Percentiles rank a stretch among this genome's conserved stretches.
phyloP scores from a whole-genome alignment of 2,888 invertebrate genomes.

The Anorthoa munda region DNA sequence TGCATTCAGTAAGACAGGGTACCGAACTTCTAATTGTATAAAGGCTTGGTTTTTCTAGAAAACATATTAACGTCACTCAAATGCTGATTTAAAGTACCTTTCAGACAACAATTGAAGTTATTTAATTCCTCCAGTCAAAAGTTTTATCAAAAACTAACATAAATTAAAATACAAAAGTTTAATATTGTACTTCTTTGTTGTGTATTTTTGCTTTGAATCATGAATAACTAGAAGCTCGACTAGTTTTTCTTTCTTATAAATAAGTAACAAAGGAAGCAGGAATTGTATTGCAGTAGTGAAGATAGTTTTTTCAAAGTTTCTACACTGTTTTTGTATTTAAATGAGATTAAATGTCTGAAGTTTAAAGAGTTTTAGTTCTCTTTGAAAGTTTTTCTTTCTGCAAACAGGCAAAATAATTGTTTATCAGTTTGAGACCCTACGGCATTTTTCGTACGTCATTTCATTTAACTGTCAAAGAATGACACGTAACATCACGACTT shows the following conservation, averaged over 20 bases:
- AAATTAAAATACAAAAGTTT: not conserved
- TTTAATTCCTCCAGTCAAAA: not conserved
- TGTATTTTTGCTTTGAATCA: constrained; percentile 46
- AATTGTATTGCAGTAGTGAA: constrained; percentile 8
- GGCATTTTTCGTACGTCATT: too few species aligned
- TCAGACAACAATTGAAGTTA: not conserved
- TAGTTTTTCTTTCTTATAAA: constrained; percentile 19
- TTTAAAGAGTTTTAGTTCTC: too few species aligned
- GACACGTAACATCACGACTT: too few species aligned
- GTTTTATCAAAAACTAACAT: not conserved
- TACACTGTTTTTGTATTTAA: not conserved
- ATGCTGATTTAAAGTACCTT: too few species aligned
- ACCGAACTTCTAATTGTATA: too few species aligned
- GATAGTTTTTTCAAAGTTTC: not conserved
- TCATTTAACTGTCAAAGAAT: too few species aligned
- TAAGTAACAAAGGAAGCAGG: constrained; percentile 36
- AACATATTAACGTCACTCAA: too few species aligned
- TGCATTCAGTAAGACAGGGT: too few species aligned
- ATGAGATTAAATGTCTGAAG: not conserved
- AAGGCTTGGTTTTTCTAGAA: too few species aligned
- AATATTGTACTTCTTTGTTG: constrained; percentile 24
- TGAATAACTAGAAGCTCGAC: constrained; percentile 35
- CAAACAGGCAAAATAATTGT: too few species aligned
- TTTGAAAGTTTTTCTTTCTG: too few species aligned
- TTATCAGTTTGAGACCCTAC: too few species aligned